These are phyloP conservation scores for Bufotes viridis DNA, from an alignment of 2,797 vertebrate species.

Conservation along the genomic window DNA sequence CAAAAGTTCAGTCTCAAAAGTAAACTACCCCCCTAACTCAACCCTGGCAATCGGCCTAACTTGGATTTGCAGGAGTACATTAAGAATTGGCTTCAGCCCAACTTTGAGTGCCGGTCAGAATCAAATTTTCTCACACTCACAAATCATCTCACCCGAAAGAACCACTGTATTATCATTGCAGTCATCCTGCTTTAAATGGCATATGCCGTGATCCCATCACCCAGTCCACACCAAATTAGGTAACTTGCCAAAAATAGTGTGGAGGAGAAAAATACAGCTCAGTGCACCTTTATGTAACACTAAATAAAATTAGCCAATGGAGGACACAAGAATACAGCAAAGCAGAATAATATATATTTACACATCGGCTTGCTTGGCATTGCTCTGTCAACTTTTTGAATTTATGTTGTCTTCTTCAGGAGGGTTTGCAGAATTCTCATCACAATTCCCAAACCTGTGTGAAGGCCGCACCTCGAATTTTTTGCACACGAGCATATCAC, in stretches of 20 bases:
- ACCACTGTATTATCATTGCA: conserved; percentile 40
- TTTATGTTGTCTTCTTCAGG: conserved; percentile 28
- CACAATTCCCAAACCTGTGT: conserved; percentile 59
- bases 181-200: conserved; percentile 46
- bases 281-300: conserved; percentile 6
- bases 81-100: conserved; percentile 13
- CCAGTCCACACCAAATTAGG: conserved; percentile 40
- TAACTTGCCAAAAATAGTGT: conserved; percentile 50
- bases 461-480: conserved; percentile 50
- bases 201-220: conserved; percentile 34
- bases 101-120: background rate
- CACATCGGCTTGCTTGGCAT: background rate
- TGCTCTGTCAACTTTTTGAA: background rate
- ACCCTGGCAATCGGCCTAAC: background rate
- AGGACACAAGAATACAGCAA: background rate
- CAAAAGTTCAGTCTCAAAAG: background rate
- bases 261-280: conserved; percentile 15
- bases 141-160: conserved; percentile 41
- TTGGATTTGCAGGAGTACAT: conserved; percentile 25
- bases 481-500: conserved; percentile 56
- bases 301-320: background rate
- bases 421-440: conserved; percentile 60
- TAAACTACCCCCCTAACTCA: background rate
- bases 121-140: conserved; percentile 36
- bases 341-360: background rate